Conservation (phyloP, 2,888 invertebrate species). For the Pristionchus exspectatus region DNA sequence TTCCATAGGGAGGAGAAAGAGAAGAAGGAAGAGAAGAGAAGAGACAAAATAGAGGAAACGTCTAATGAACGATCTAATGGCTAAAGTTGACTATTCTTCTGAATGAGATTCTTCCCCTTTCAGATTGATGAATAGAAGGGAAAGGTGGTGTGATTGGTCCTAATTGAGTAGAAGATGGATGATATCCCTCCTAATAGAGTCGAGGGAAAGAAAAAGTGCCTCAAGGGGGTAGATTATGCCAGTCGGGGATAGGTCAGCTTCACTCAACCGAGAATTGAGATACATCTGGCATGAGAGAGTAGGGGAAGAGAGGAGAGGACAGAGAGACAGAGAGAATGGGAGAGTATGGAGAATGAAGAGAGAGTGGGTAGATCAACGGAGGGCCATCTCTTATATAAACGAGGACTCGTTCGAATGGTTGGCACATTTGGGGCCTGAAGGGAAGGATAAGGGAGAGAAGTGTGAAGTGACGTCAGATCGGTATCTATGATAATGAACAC, state of each 20-base stretch:
- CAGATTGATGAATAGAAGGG: conserved; percentile 3
- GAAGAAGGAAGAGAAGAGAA: conserved; percentile 11
- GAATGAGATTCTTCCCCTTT: not conserved
- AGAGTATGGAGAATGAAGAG: not conserved
- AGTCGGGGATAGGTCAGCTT: conserved; percentile 45
- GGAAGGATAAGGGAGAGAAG: not conserved
- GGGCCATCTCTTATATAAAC: conserved; percentile 1
- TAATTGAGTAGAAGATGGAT: conserved; percentile 29
- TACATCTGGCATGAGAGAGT: conserved; percentile 44
- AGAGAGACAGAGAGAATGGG: conserved; percentile 28
- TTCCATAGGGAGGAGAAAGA: conserved; percentile 7
- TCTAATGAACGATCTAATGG: conserved; percentile 19
- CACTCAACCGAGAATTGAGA: conserved; percentile 46
- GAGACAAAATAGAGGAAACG: not conserved
- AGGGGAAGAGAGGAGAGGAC: not conserved
- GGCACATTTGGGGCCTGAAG: conserved; percentile 21
- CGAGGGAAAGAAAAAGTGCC: not conserved
- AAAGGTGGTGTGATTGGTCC: conserved; percentile 29
- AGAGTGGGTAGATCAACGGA: conserved; percentile 42
- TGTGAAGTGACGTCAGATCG: conserved; percentile 32
- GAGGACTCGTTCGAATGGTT: conserved; percentile 23
- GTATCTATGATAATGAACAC: conserved; percentile 27
- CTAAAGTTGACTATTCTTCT: not conserved
- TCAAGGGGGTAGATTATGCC: not conserved
- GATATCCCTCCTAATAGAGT: conserved; percentile 6